phyloP scores from a whole-genome alignment of 2,113 vertebrate species.

The Acrocephalus kingi region DNA sequence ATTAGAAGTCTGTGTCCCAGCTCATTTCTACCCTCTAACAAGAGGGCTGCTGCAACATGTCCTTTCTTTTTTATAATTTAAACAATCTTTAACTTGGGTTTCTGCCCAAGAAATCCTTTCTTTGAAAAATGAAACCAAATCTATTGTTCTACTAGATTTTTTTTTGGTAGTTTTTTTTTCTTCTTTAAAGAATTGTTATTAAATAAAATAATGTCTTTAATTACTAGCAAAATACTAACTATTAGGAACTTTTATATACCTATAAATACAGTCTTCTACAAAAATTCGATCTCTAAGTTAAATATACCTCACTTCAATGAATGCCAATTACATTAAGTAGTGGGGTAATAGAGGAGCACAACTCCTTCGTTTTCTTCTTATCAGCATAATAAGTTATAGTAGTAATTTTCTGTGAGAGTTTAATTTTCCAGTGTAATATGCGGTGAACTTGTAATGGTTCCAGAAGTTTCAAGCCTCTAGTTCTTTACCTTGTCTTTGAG shows the following conservation, averaged over 20 bases:
- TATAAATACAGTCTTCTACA: background rate
- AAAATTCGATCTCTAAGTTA: background rate
- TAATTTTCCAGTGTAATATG: background rate
- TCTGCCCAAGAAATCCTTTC: background rate
- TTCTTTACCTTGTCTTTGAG: background rate
- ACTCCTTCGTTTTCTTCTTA: background rate
- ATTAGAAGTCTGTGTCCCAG: background rate
- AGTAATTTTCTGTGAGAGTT: background rate
- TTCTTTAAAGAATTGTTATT: background rate
- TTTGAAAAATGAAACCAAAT: background rate
- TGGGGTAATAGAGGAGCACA: background rate
- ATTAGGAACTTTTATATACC: background rate
- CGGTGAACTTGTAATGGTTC: background rate
- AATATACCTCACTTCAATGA: background rate
- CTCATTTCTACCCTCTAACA: background rate
- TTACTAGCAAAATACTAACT: background rate
- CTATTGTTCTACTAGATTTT: background rate
- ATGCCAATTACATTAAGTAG: background rate
- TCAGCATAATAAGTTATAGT: background rate
- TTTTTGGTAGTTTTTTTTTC: background rate
- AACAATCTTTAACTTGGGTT: background rate
- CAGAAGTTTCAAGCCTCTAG: background rate
- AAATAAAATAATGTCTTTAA: background rate
- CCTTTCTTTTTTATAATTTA: background rate
- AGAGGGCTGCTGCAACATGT: background rate